A percentile compares a stretch with the other conserved stretches of the same genome.
These are phyloP conservation scores for Drosophila lacteicornis DNA, from an alignment of 1,140 invertebrate species.

Conservation along the genomic window DNA sequence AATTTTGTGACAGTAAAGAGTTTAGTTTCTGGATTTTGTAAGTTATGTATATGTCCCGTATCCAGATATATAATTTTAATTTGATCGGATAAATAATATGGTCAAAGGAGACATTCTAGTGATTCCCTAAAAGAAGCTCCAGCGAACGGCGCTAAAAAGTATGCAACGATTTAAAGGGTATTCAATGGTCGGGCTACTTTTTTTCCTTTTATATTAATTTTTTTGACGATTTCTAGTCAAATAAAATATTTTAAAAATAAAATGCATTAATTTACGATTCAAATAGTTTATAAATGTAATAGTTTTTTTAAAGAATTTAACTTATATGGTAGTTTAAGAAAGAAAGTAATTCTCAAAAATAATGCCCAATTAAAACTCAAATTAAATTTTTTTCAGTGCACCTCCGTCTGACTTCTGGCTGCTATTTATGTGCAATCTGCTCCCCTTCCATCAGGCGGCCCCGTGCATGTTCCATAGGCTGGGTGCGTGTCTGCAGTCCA, in stretches of 20 bases:
- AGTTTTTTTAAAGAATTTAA: too few species aligned
- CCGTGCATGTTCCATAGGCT: conserved; percentile 46
- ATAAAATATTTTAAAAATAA: not conserved
- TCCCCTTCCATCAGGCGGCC: conserved; percentile 20
- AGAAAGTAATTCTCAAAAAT: not conserved
- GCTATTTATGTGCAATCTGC: conserved; percentile 71
- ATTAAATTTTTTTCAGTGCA: conserved; percentile 17
- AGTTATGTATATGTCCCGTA: not conserved
- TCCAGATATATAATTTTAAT: not conserved
- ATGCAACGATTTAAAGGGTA: not conserved
- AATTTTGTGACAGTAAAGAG: not conserved
- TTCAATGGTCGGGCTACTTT: not conserved
- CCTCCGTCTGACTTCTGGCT: conserved; percentile 52
- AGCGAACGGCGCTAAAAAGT: not conserved
- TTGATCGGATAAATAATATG: not conserved
- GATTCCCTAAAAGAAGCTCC: not conserved
- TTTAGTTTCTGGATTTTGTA: not conserved
- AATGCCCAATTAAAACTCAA: not conserved
- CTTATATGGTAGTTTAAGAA: not conserved
- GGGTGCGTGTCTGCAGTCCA: conserved; percentile 74
- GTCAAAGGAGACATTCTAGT: too few species aligned
- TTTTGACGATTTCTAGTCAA: not conserved
- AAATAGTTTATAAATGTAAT: too few species aligned
- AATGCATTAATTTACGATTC: too few species aligned
- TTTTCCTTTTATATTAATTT: too few species aligned